A percentile compares a stretch with the other conserved stretches of the same genome.
These are phyloP conservation scores for Galerucella nymphaeae DNA, from an alignment of 2,888 invertebrate genomes.

Conservation along the genomic window DNA sequence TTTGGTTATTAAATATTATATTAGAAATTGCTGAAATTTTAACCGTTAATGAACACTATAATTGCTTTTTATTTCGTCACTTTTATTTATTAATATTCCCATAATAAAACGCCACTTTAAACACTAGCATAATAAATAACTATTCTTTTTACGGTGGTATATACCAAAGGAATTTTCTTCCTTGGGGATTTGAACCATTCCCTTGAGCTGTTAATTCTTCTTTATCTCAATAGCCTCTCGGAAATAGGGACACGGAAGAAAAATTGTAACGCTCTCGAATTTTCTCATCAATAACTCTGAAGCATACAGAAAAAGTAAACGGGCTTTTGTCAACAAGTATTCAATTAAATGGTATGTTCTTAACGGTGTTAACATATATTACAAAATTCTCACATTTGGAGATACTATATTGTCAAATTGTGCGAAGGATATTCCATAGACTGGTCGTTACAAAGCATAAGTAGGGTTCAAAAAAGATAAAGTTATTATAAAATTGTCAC, in stretches of 20 bases:
- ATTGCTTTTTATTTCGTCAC: no score
- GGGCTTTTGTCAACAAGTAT: neutral
- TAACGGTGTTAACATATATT: no score
- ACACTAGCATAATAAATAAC: neutral
- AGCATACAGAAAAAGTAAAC: neutral
- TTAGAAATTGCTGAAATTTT: no score
- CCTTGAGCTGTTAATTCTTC: constrained; percentile 8
- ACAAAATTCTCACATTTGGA: no score
- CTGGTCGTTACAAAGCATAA: no score
- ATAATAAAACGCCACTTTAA: neutral
- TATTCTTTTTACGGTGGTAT: neutral
- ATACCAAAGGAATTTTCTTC: neutral
- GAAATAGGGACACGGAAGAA: neutral
- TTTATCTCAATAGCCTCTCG: constrained; percentile 3
- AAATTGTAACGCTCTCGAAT: neutral
- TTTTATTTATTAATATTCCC: no score
- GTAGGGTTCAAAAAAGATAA: no score
- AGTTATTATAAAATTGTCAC: no score
- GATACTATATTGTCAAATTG: no score
- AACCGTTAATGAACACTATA: neutral
- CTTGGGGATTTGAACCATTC: neutral
- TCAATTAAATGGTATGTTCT: no score
- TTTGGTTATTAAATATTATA: no score
- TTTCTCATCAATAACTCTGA: neutral
- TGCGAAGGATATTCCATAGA: no score